Evolutionary conservation across 2,797 vertebrate genomes (phyloP), one percentile per base, ranked within the genome.

Genomic region (Tokudaia muenninki): DNA sequence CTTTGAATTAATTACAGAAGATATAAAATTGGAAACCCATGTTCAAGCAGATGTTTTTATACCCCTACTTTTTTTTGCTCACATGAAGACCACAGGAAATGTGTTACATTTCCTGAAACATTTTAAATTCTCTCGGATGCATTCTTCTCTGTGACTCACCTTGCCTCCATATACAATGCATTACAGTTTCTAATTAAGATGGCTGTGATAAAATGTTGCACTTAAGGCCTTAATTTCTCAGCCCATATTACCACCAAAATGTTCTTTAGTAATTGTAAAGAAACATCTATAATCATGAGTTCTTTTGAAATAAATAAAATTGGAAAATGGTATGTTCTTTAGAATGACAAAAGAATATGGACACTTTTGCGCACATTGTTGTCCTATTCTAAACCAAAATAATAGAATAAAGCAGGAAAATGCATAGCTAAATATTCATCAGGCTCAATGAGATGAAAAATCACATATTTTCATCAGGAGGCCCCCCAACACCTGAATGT

Each of bases 341-440:
- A 92, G 37, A 91, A 93, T 19, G 47, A 79, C n/a, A 75, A 41
- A 52, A 14, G 29, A 89, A 47, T 90, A 80, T 70, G 50, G 16
- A 90, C n/a, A 84, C 26, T 78, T 92, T 44, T 22, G 70, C 88
- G 70, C 3, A 79, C 13, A 75, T 67, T 90, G 63, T 92, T 93
- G 31, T 65, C 34, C 21, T 90, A 87, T 95, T 87, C 65, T 90
- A 94, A 95, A 87, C 10, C 41, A 95, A 92, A 94, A 92, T 86
- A 93, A 86, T 83, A 92, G 22, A 59, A 80, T 17, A 67, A 87
- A 87, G 2, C 29, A 75, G 44, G 50, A 92, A 80, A 79, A 57
- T 3, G 19, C 17, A 57, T 72, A 90, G 47, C 70, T 78, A 63
- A 87, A 74, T 24, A 74, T 83, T 70, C 72, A 82, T 86, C 87